phyloP scores from a whole-genome alignment of 1,140 invertebrate species.

The Trachymyrmex septentrionalis region DNA sequence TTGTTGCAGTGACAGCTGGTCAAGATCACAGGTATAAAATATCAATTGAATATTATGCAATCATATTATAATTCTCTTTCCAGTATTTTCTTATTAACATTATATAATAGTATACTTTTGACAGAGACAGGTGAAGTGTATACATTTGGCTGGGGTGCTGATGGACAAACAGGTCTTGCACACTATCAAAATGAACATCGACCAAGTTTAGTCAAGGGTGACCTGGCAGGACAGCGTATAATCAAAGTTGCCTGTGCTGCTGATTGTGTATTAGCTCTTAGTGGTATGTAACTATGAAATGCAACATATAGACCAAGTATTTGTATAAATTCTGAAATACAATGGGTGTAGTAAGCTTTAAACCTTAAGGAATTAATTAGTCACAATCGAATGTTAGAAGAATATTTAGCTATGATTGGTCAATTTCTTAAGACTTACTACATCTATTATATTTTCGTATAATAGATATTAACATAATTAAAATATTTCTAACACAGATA shows the following conservation, averaged over 20 bases:
- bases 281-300: conserved; percentile 87
- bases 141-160: conserved; percentile 97
- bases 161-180: conserved; percentile 97
- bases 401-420: too few relatives aligned
- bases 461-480: not conserved
- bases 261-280: conserved; percentile 96
- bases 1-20: conserved; percentile 91
- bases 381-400: too few relatives aligned
- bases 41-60: not conserved
- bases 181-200: conserved; percentile 89
- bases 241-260: conserved; percentile 92
- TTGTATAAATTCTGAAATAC: not conserved
- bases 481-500: conserved; percentile 88
- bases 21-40: conserved; percentile 92
- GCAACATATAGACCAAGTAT: not conserved
- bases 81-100: conserved; percentile 58
- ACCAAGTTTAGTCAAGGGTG: conserved; percentile 91
- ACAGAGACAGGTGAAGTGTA: conserved; percentile 94
- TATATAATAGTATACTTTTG: conserved; percentile 90
- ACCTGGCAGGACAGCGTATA: conserved; percentile 94
- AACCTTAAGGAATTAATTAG: too few relatives aligned
- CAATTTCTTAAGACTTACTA: too few relatives aligned
- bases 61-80: not conserved
- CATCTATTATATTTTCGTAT: too few relatives aligned
- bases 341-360: too few relatives aligned